Base-by-base conservation (phyloP, 2,113 vertebrate genomes). In the Urocynchramus pylzowi region DNA sequence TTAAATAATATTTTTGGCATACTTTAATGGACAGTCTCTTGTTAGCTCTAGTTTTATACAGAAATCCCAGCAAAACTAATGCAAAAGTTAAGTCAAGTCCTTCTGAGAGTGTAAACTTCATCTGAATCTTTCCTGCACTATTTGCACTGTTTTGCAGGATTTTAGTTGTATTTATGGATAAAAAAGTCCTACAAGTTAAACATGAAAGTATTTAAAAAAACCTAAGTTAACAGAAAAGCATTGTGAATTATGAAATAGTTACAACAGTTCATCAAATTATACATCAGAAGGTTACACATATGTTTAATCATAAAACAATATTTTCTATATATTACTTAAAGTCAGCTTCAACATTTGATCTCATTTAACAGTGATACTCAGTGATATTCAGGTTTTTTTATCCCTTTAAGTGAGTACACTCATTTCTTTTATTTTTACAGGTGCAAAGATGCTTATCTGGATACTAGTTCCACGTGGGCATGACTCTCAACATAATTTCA, bases 241-340 rank as follows among this genome's bases (percentile, higher is more conserved):
- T 53, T 17, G 92, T 78, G 52, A 94, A 87, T 84, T 93, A 90
- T 65, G 57, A 89, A 92, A 93, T 69, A 96, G 53, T 87, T 69
- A 95, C 60, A 96, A 89, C 5, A 95, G 76, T 89, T 60, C 52
- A 80, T 63, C 44, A 83, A 80, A 97, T 82, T 93, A 94, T 92
- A 97, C 79, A 98, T 87, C 79, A 96, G 74, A 94, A 95, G 71
- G 93, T 96, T 84, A 94, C 87, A 84, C 16, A 45, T 7, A 90
- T 16, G 47, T 95, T 96, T 84, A 63, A 84, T 87, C 77, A 96
- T 83, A 97, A 96, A 97, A 52, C 84, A 52, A 3, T 80, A 87
- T 91, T 95, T 96, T 97, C 54, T 87, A 95, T 65, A 95, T 56
- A 95, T 96, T 91, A 96, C 89, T 96, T 41, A 39, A 97, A 80